Base-by-base conservation (phyloP, 2,797 vertebrate species). In the Avahi laniger region DNA sequence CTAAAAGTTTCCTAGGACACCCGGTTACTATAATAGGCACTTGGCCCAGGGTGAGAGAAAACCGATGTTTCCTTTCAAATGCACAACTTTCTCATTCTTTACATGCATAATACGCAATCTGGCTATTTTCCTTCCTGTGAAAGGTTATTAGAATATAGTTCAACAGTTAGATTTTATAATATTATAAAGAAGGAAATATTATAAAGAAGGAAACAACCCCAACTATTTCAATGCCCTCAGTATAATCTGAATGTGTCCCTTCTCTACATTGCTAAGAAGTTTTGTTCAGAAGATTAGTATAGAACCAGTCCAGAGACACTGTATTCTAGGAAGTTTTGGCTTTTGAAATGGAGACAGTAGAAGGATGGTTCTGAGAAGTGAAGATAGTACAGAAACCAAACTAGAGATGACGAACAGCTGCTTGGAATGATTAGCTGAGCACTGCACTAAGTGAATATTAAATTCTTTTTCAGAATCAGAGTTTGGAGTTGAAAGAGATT, bases 31-130 rank as follows among this genome's bases (percentile, higher is more conserved):
- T 33, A 88, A 94, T 8, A 96, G 57, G 35, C 81, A n/a, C 33
- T 93, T 92, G 96, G 96, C 89, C 89, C 81, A 67, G 57, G 76
- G 93, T 87, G 76, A 97, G 67, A 84, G 48, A 96, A 89, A 92
- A 48, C 8, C 1, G 63, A n/a, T 76, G 11, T 72, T 97, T 97
- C 92, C 75, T 94, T 89, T 97, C 72, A 70, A n/a, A 54, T 30
- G 61, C 12, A 80, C 61, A 50, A 92, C 28, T 88, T 94, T 41
- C 84, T 96, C n/a, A 54, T 52, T 92, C 85, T 52, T 54, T 82
- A 43, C 43, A 33, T 61, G 73, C 65, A 38, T 48, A 92, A 90
- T 87, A 80, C 12, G 26, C 57, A 26, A 59, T 59, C 57, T 59
- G 85, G 35, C 48, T 89, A 24, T 78, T 94, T 97, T 76, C 57